Conservation (phyloP, 2,888 invertebrate species). For the Brenthis daphne region DNA sequence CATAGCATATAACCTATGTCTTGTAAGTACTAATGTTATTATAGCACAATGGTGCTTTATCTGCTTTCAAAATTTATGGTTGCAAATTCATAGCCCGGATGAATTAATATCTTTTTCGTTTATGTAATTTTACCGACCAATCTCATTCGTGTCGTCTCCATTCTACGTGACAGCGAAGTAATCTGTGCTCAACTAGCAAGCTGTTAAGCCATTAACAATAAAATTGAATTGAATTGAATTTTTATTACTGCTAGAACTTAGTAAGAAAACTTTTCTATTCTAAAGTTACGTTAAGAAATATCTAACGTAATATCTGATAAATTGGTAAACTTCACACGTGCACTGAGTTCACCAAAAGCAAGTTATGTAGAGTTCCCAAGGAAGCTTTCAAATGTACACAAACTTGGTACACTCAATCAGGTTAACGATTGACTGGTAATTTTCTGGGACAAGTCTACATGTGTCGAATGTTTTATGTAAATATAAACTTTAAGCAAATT, state of each 20-base stretch:
- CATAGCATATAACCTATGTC: not conserved
- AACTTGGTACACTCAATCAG: slow-evolving; percentile 15
- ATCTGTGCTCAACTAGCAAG: too few species aligned
- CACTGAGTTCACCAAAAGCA: slow-evolving; percentile 9
- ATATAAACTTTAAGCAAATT: not conserved
- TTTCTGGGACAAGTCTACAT: slow-evolving; percentile 15
- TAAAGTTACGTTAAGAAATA: not conserved
- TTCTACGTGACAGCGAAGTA: too few species aligned
- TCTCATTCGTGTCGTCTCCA: too few species aligned
- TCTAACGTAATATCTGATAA: not conserved
- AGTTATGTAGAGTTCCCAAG: slow-evolving; percentile 2
- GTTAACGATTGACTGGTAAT: slow-evolving; percentile 13
- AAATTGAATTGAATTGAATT: too few species aligned
- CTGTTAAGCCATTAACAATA: too few species aligned
- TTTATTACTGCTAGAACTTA: too few species aligned
- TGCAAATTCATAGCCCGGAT: not conserved
- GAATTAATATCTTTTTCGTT: not conserved
- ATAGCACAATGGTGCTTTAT: too few species aligned
- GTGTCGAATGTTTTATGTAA: not conserved
- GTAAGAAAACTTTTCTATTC: not conserved
- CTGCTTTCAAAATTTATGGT: too few species aligned
- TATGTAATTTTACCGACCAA: not conserved
- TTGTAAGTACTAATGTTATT: too few species aligned
- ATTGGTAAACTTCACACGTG: not conserved
- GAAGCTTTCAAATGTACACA: slow-evolving; percentile 14